Percentiles rank a stretch among this genome's conserved stretches.
Evolutionary conservation across 2,113 vertebrate genomes (phyloP).

Genomic region (Silurus meridionalis): DNA sequence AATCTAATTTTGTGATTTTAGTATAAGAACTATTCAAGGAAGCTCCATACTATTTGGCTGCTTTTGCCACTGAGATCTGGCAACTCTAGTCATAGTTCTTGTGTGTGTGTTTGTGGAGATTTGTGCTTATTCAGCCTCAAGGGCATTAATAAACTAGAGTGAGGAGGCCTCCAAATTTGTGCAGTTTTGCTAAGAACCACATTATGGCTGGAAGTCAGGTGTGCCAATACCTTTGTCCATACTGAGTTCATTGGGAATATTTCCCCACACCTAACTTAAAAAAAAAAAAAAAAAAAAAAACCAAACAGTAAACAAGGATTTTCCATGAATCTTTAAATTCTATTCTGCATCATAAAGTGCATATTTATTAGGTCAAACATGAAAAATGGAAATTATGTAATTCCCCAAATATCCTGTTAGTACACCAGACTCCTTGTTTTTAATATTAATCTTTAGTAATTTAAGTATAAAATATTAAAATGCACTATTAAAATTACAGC

Average conservation of each 20-base stretch:
- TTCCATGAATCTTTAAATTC: neutral
- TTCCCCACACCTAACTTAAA: neutral
- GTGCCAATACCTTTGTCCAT: no score
- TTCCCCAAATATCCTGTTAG: neutral
- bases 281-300: neutral
- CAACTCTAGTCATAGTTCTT: neutral
- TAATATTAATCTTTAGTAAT: neutral
- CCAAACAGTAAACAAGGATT: neutral
- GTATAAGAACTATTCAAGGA: neutral
- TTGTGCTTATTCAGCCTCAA: no score
- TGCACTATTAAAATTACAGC: neutral
- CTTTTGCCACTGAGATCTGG: neutral
- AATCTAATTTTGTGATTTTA: neutral
- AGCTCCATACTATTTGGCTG: neutral
- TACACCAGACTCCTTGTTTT: neutral
- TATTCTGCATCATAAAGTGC: neutral
- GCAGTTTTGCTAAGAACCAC: no score
- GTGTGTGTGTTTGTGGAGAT: no score
- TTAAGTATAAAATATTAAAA: neutral
- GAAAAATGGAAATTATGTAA: neutral
- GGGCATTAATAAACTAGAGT: no score
- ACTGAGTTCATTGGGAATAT: neutral
- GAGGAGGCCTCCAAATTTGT: no score
- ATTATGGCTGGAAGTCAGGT: no score
- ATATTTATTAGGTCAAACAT: neutral